Base-by-base conservation (phyloP, 1,140 invertebrate genomes). In the Hormaphis cornu region DNA sequence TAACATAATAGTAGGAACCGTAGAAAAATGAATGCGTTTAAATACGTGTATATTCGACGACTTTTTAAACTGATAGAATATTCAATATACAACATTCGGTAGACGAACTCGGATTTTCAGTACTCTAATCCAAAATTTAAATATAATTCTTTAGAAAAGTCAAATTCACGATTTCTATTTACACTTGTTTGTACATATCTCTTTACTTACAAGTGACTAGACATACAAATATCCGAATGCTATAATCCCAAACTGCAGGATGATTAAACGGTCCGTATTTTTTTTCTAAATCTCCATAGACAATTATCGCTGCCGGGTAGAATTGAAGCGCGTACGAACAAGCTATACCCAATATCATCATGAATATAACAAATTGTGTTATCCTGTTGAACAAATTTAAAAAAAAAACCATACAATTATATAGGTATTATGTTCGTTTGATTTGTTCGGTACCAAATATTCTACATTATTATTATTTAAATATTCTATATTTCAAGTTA, bases 311-410 rank as follows among this genome's bases (percentile, higher is more conserved):
- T 79, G 96, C 88, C 0, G 95, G 92, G 78, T 97, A 98, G 77
- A 97, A 92, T 78, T 98, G 95, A 16, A 99, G 82, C 40, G 89
- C 89, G 78, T 96, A 97, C 0, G 92, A 91, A 40, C 96, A 84
- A 80, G 95, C 93, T 40, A 97, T 93, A 5, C 92, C 90, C 0
- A 94, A 75, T 1, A 91, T 89, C 77, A 97, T 96, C 85, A 94
- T 89, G 1, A 95, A 52, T 75, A 93, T 90, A 0, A 95, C 91
- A 7, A 85, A 82, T 76, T 93, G 86, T 6, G 91, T 91, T 54
- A 94, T 81, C 71, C 75, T 75, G 70, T 70, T 28, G 37, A 44
- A 72, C 12, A 52, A 26, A 71, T 14, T 7, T 58, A 8, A 35
- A 35, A 70, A 24, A 8, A 9, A 18, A 18, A 9, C 22, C 7